Percentiles rank a stretch among this genome's conserved stretches.
Evolutionary conservation across 2,113 vertebrate species (phyloP).

Genomic region (Daboia siamensis): DNA sequence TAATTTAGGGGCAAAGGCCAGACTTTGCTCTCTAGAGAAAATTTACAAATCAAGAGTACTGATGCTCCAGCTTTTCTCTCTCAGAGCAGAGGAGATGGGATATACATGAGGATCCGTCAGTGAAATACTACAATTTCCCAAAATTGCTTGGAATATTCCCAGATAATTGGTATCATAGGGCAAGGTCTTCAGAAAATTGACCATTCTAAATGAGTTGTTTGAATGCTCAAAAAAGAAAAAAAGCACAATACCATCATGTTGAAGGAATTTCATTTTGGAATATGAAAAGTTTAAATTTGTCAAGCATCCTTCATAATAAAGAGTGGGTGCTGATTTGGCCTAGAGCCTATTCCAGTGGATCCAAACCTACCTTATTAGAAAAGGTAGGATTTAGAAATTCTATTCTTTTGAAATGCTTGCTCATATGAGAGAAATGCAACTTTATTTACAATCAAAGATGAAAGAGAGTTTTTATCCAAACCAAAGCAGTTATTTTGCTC

Average conservation of each 20-base stretch:
- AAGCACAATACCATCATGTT: background rate
- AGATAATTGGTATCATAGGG: background rate
- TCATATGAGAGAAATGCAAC: background rate
- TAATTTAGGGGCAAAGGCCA: background rate
- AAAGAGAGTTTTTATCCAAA: background rate
- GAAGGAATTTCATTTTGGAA: background rate
- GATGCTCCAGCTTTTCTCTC: background rate
- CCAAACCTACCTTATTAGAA: background rate
- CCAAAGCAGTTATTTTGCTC: background rate
- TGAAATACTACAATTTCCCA: background rate
- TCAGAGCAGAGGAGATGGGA: background rate
- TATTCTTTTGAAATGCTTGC: background rate
- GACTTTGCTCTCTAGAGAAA: background rate
- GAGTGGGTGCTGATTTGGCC: background rate
- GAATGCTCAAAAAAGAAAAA: background rate
- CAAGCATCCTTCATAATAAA: background rate
- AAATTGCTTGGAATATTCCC: background rate
- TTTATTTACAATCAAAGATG: background rate
- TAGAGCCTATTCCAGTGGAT: background rate
- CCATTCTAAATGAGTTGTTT: background rate
- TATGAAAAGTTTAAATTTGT: background rate
- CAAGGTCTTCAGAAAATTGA: background rate
- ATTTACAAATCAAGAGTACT: background rate
- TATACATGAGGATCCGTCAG: background rate
- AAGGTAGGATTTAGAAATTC: background rate